These are phyloP conservation scores for Zaprionus vittiger DNA, from an alignment of 1,140 invertebrate genomes.

Conservation along the genomic window DNA sequence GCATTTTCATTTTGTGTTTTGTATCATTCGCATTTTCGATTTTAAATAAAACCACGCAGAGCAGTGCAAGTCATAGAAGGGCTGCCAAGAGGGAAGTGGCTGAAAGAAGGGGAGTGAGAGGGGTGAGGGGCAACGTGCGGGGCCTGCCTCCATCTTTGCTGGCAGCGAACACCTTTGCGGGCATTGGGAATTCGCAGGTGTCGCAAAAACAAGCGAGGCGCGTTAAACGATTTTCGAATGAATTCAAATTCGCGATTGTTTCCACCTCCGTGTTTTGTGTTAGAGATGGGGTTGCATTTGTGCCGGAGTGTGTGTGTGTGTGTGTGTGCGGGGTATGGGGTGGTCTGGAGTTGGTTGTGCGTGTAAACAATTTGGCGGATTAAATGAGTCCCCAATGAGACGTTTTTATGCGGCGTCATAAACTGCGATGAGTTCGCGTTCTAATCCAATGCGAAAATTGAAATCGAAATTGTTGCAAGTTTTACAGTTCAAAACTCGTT, in stretches of 20 bases:
- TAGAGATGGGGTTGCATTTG: constrained; percentile 24
- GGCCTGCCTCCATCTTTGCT: constrained; percentile 16
- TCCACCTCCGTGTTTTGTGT: constrained; percentile 5
- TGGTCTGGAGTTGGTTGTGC: constrained; percentile 32
- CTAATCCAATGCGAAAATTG: constrained; percentile 41
- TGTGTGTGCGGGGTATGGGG: background rate
- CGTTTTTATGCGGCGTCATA: constrained; percentile 75
- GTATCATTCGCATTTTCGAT: constrained; percentile 73
- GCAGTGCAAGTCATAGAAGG: constrained; percentile 66
- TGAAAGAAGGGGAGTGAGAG: no score
- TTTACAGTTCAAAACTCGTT: background rate
- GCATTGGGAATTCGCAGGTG: constrained; percentile 72
- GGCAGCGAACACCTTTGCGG: constrained; percentile 19
- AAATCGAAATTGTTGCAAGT: constrained; percentile 19
- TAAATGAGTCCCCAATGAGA: constrained; percentile 81
- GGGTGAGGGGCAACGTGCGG: background rate
- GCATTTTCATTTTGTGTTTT: constrained; percentile 63
- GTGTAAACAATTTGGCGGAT: constrained; percentile 77
- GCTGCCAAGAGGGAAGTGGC: background rate
- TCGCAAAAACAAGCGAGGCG: constrained; percentile 65
- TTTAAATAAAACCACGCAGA: constrained; percentile 65
- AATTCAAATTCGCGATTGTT: constrained; percentile 80
- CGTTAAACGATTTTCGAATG: constrained; percentile 80
- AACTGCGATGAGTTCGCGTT: constrained; percentile 43
- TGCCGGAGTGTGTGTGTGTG: constrained; percentile 1